These are phyloP conservation scores for Euborellia annulipes DNA, from an alignment of 1,140 invertebrate species.

Conservation along the genomic window DNA sequence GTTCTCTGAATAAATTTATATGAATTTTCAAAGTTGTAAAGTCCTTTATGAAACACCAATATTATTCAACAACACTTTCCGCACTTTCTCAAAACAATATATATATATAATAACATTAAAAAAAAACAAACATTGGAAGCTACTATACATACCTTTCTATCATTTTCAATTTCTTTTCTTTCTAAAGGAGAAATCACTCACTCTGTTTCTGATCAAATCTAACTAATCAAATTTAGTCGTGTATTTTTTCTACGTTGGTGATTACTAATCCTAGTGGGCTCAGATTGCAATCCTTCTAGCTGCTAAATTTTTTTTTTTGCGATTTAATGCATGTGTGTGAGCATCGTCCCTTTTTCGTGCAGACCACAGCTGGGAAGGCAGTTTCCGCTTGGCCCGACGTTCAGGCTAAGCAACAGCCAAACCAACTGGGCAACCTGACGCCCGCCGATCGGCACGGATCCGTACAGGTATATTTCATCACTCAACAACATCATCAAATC, in stretches of 20 bases:
- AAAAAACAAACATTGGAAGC: too few relatives aligned
- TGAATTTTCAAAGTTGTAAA: too few relatives aligned
- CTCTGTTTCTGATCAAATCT: too few relatives aligned
- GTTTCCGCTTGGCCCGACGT: conserved; percentile 43
- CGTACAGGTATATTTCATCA: conserved; percentile 76
- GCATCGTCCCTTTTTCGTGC: conserved; percentile 12
- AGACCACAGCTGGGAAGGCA: conserved; percentile 35
- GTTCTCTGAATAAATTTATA: too few relatives aligned
- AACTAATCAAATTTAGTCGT: neutral
- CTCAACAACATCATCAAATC: too few relatives aligned
- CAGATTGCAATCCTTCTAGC: conserved; percentile 2
- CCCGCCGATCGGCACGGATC: conserved; percentile 87
- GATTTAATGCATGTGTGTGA: neutral
- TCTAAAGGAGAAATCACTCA: too few relatives aligned
- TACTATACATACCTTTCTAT: too few relatives aligned
- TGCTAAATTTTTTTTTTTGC: neutral
- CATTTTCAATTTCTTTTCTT: too few relatives aligned
- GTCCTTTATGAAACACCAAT: too few relatives aligned
- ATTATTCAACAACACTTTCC: too few relatives aligned
- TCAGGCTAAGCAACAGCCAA: conserved; percentile 35
- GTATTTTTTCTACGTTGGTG: neutral
- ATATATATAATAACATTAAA: too few relatives aligned
- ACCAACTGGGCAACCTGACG: conserved; percentile 52
- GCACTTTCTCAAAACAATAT: too few relatives aligned
- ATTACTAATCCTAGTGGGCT: neutral